These are phyloP conservation scores for Macrocentrus cingulum DNA, from an alignment of 1,140 invertebrate genomes.

Conservation along the genomic window DNA sequence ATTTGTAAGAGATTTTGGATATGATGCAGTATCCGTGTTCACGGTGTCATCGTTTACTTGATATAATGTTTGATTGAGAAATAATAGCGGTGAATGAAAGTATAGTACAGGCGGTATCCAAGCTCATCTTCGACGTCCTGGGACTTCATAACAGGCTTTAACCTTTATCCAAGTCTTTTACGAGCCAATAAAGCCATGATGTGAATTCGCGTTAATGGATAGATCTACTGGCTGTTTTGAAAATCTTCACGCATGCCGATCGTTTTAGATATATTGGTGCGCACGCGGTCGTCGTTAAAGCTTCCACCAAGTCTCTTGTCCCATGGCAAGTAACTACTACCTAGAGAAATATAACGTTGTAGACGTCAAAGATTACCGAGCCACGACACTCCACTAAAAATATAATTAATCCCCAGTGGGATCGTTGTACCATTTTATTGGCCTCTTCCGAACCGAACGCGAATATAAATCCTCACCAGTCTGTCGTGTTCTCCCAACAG, in stretches of 20 bases:
- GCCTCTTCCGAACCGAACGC: not conserved
- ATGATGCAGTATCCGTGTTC: too few species aligned
- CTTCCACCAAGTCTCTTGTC: slow-evolving; percentile 10
- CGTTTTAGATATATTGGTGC: slow-evolving; percentile 20
- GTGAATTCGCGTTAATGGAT: slow-evolving; percentile 4
- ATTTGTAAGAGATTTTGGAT: too few species aligned
- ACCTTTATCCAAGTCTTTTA: slow-evolving; percentile 24
- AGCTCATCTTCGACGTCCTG: too few species aligned
- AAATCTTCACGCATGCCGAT: slow-evolving; percentile 2
- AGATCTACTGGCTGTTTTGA: not conserved
- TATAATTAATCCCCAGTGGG: slow-evolving; percentile 6
- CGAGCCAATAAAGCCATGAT: slow-evolving; percentile 33
- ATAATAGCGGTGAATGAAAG: too few species aligned
- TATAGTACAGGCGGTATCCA: too few species aligned
- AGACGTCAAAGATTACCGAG: not conserved
- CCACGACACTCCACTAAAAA: not conserved
- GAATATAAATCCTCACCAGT: not conserved
- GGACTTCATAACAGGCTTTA: not conserved
- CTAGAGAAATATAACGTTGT: too few species aligned
- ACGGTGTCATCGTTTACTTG: too few species aligned
- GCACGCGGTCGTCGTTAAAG: slow-evolving; percentile 25
- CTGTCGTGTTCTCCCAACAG: not conserved
- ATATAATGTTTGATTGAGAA: too few species aligned
- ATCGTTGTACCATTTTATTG: not conserved
- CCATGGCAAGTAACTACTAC: not conserved